Evolutionary conservation across 2,797 vertebrate genomes (phyloP).

Genomic region (Poecilia picta): DNA sequence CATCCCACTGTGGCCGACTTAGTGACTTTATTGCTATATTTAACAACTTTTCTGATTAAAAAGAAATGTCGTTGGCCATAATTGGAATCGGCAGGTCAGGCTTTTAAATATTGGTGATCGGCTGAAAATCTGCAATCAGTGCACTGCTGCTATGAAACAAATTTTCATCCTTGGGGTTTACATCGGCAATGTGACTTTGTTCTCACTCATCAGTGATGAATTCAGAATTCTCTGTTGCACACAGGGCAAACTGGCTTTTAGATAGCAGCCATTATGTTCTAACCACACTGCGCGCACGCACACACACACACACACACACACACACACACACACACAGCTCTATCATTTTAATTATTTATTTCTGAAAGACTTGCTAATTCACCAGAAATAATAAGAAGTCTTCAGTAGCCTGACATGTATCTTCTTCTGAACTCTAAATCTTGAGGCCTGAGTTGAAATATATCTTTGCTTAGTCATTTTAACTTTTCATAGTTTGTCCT

Average conservation of each 20-base stretch:
- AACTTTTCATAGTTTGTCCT: too few relatives aligned
- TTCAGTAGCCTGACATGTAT: neutral
- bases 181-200: neutral
- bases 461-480: too few relatives aligned
- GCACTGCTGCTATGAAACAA: neutral
- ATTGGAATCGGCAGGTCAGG: too few relatives aligned
- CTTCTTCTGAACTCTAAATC: neutral
- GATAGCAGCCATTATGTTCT: too few relatives aligned
- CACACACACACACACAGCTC: neutral
- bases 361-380: too few relatives aligned
- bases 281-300: too few relatives aligned
- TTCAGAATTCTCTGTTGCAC: neutral
- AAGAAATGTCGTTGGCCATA: too few relatives aligned
- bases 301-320: too few relatives aligned
- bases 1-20: too few relatives aligned
- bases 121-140: neutral
- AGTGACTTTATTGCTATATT: too few relatives aligned
- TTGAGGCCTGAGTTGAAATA: too few relatives aligned
- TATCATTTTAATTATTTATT: neutral
- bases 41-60: too few relatives aligned
- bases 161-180: neutral
- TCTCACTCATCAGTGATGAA: neutral
- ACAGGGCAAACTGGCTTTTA: neutral
- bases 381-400: neutral
- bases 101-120: neutral